Evolutionary conservation across 1,140 invertebrate genomes (phyloP), one percentile per base, ranked within the genome.

Genomic region (Drosophila bipectinata): DNA sequence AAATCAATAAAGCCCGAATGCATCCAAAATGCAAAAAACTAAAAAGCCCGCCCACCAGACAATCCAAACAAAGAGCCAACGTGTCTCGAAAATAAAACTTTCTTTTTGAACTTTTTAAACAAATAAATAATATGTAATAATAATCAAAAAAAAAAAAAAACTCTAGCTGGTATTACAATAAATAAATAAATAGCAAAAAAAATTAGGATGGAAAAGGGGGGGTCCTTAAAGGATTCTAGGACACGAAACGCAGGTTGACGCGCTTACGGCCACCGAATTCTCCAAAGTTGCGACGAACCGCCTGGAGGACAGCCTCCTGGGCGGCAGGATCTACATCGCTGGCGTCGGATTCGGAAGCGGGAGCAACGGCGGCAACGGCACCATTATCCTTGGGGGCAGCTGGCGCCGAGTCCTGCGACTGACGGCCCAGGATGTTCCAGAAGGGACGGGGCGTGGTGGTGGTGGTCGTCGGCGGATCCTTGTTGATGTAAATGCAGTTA

Each of bases 401-500:
- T 10, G 14, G 8, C 2, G 51, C 8, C 8, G 15, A 4, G 18
- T 21, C 60, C 0, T 47, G 51, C 44, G 63, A 68, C 26, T 56
- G 67, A 4, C 90, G 79, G 5, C 90, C 90, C 37, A 91, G 52
- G 1, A 91, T 57, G 30, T 91, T 91, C 90, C 85, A 91, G 79
- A 91, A 91, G 41, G 90, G 90, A 55, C 90, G 90, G 18, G 63
- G 51, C 7, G 90, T 90, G 3, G 89, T 91, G 4, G 82, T 90
- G 3, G 89, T 91, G 3, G 82, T 87, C 2, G 83, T 79, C n/a
- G 66, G 45, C 7, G 81, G 73, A 62, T 87, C 82, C 71, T 90
- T 91, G 53, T 90, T 87, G 53, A 91, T 91, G 60, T 90, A 84
- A 21, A 91, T 91, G 79, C 90, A 91, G 28, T 91, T 91, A 32